Percentiles rank a stretch among this genome's conserved stretches.
phyloP scores from a whole-genome alignment of 2,888 invertebrate genomes.

The Cyaniris semiargus region DNA sequence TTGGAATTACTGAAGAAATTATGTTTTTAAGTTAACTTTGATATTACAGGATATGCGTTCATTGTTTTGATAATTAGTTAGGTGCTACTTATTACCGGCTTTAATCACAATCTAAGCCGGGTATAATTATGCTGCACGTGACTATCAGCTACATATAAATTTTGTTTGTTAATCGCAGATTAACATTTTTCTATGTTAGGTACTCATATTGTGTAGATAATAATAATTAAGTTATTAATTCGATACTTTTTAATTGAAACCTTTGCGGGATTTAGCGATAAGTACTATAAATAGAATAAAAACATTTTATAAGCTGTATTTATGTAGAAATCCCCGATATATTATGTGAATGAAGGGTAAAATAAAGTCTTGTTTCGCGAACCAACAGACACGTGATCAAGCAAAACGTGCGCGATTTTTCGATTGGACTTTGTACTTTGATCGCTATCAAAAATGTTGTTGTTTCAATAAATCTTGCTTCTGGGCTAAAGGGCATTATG shows the following conservation, averaged over 20 bases:
- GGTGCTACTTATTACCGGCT: not conserved
- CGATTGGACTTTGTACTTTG: constrained; percentile 13
- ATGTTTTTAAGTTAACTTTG: not conserved
- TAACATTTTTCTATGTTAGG: not conserved
- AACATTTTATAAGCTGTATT: too few relatives aligned
- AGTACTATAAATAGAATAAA: too few relatives aligned
- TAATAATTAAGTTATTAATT: too few relatives aligned
- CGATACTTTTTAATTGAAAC: not conserved
- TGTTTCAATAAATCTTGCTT: constrained; percentile 1
- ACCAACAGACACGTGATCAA: not conserved
- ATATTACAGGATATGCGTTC: not conserved
- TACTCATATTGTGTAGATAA: too few relatives aligned
- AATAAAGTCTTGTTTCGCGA: too few relatives aligned
- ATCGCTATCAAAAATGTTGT: not conserved
- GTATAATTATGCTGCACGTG: not conserved
- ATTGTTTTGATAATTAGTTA: not conserved
- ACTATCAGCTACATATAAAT: not conserved
- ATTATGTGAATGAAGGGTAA: too few relatives aligned
- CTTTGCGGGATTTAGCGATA: too few relatives aligned
- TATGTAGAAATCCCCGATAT: too few relatives aligned
- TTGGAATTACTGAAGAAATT: too few relatives aligned
- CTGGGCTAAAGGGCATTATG: not conserved
- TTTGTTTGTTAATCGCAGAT: not conserved
- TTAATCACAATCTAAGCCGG: not conserved
- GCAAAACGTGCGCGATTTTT: not conserved